Percentiles rank a stretch among this genome's conserved stretches.
Conservation (phyloP, 2,888 invertebrate genomes). For the Sicus ferrugineus region DNA sequence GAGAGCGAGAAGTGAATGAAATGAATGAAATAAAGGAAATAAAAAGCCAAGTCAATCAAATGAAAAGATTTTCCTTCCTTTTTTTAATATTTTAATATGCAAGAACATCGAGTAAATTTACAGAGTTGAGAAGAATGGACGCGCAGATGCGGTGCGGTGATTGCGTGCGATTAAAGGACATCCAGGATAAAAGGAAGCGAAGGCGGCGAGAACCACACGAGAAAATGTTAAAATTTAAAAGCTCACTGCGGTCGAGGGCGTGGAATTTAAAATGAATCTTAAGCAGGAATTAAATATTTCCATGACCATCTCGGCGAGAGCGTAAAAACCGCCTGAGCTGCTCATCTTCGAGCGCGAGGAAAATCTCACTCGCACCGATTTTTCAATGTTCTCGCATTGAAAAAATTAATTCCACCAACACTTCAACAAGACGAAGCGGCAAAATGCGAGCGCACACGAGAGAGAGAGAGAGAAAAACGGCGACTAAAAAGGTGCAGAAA, state of each 20-base stretch:
- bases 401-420: too few species aligned
- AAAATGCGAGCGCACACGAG: too few species aligned
- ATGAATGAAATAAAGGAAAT: not conserved
- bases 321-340: too few species aligned
- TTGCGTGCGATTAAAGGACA: not conserved
- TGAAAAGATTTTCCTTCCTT: constrained; percentile 6
- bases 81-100: constrained; percentile 1
- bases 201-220: not conserved
- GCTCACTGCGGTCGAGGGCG: not conserved
- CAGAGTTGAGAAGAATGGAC: not conserved
- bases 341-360: too few species aligned
- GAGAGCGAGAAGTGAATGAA: not conserved
- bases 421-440: too few species aligned
- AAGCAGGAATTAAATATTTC: too few species aligned
- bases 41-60: not conserved
- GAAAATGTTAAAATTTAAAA: not conserved
- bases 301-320: not conserved
- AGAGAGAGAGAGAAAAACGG: too few species aligned
- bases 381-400: too few species aligned
- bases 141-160: not conserved
- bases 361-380: too few species aligned
- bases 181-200: not conserved
- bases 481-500: too few species aligned
- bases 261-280: too few species aligned
- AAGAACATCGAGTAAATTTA: not conserved